Conservation (phyloP, 1,140 invertebrate genomes). For the Tigriopus japonicus region DNA sequence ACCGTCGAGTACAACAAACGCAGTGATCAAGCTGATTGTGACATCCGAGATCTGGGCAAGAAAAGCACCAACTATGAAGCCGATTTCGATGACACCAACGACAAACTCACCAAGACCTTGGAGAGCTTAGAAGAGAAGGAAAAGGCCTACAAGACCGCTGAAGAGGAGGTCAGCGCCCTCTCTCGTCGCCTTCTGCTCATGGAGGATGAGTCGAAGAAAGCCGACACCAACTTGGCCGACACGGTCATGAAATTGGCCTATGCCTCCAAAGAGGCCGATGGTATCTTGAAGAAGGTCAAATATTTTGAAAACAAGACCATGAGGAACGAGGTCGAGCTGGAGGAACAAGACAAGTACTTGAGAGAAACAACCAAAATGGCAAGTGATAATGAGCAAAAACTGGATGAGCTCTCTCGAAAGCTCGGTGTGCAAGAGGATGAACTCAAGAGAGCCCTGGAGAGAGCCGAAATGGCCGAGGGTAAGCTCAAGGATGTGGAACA, state of each 20-base stretch:
- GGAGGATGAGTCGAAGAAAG: constrained; percentile 14
- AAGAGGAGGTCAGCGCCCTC: constrained; percentile 7
- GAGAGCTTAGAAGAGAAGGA: constrained; percentile 12
- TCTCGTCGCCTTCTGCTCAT: constrained; percentile 12
- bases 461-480: constrained; percentile 9
- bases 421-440: constrained; percentile 12
- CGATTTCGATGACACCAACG: constrained; percentile 13
- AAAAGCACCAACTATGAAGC: constrained; percentile 4
- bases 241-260: constrained; percentile 12
- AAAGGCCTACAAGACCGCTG: constrained; percentile 9
- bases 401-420: constrained; percentile 8
- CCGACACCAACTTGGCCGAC: constrained; percentile 11
- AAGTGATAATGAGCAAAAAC: constrained; percentile 10
- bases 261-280: constrained; percentile 13
- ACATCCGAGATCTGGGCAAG: constrained; percentile 14
- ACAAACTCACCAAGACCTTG: constrained; percentile 10
- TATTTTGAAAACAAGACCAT: constrained; percentile 13
- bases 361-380: constrained; percentile 12
- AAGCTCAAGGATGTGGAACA: constrained; percentile 13
- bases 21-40: constrained; percentile 8
- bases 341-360: constrained; percentile 13
- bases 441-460: constrained; percentile 7
- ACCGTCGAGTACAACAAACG: constrained; percentile 1
- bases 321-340: constrained; percentile 11
- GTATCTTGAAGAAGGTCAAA: constrained; percentile 11